phyloP scores from a whole-genome alignment of 2,888 invertebrate genomes.

The Carterocephalus palaemon region DNA sequence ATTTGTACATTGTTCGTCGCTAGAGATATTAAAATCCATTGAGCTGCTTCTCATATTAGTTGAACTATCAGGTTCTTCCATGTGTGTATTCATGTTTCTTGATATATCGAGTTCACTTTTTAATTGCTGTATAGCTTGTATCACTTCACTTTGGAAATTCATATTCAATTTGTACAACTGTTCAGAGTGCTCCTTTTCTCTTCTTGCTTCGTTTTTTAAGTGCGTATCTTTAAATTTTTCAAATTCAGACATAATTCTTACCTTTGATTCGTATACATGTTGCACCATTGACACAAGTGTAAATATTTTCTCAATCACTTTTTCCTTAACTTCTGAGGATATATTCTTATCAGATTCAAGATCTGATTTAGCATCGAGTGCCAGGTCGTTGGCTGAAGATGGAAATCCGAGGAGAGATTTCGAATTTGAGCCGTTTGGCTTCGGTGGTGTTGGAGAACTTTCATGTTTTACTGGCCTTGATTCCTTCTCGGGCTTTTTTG shows the following conservation, averaged over 20 bases:
- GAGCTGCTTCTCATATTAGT: conserved; percentile 46
- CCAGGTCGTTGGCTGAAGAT: conserved; percentile 70
- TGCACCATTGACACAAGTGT: conserved; percentile 70
- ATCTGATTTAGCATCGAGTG: conserved; percentile 68
- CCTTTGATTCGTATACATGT: conserved; percentile 70
- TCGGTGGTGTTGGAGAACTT: conserved; percentile 35
- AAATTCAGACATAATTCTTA: conserved; percentile 65
- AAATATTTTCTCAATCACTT: conserved; percentile 67
- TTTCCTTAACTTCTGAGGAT: conserved; percentile 64
- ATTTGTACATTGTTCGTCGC: conserved; percentile 14
- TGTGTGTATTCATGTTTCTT: conserved; percentile 47
- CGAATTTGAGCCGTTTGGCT: conserved; percentile 45
- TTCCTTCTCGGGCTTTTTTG: conserved; percentile 51
- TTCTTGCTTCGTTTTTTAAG: conserved; percentile 60
- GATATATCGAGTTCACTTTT: conserved; percentile 67
- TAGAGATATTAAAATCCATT: conserved; percentile 51
- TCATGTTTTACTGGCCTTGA: conserved; percentile 42
- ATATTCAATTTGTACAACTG: conserved; percentile 69
- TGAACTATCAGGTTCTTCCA: conserved; percentile 40
- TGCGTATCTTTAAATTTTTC: conserved; percentile 70
- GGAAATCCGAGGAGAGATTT: conserved; percentile 67
- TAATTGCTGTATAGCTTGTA: conserved; percentile 65
- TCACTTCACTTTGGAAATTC: conserved; percentile 70
- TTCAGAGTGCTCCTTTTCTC: conserved; percentile 69
- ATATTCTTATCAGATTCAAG: conserved; percentile 69